Percentiles rank a stretch among this genome's conserved stretches.
Conservation (phyloP, 2,888 invertebrate species). For the Drosophila flavopinicola region DNA sequence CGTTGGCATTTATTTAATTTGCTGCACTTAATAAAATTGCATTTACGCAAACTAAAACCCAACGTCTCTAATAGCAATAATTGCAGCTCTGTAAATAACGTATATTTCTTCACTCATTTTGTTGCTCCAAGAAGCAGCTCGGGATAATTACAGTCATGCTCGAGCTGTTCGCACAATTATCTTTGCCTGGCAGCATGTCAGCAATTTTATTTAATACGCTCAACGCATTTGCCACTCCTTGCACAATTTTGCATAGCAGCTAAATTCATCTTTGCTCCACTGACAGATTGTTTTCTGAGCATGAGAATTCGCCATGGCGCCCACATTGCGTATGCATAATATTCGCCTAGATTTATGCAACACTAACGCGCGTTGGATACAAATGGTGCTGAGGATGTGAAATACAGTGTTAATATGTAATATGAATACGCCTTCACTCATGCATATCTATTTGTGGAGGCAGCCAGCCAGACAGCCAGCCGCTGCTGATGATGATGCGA, state of each 20-base stretch:
- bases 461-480: conserved; percentile 12
- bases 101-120: conserved; percentile 1
- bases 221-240: background rate
- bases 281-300: conserved; percentile 44
- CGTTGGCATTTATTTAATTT: background rate
- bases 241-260: conserved; percentile 16
- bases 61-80: conserved; percentile 14
- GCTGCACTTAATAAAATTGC: background rate
- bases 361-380: conserved; percentile 23
- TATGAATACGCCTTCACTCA: conserved; percentile 49
- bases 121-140: conserved; percentile 8
- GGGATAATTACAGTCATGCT: conserved; percentile 8
- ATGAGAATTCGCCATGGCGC: conserved; percentile 25
- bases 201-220: conserved; percentile 30
- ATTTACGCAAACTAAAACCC: background rate
- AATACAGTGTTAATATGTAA: conserved; percentile 36
- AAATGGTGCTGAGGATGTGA: background rate
- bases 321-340: conserved; percentile 54
- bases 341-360: conserved; percentile 64
- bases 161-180: conserved; percentile 1
- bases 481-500: conserved; percentile 43
- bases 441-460: conserved; percentile 42
- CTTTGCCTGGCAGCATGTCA: conserved; percentile 2
- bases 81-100: conserved; percentile 6
- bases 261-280: conserved; percentile 38